Evolutionary conservation across 2,797 vertebrate genomes (phyloP).

Genomic region (Sebastes minor): DNA sequence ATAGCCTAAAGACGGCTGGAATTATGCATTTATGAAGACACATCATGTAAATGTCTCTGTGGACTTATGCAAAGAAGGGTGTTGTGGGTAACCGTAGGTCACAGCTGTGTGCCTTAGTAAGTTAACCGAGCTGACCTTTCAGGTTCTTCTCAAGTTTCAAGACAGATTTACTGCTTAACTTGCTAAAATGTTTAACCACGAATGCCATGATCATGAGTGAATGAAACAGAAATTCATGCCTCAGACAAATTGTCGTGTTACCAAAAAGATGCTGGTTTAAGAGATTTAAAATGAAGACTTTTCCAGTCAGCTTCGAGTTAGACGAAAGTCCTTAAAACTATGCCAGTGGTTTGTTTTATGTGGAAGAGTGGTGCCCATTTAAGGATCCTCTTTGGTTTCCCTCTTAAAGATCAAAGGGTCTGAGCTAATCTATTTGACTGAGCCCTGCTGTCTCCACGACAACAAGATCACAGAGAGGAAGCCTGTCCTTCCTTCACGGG

Average conservation of each 20-base stretch:
- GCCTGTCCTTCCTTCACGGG: slow-evolving; percentile 70
- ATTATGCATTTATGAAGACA: too few species aligned
- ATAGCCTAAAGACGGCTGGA: too few species aligned
- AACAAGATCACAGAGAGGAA: slow-evolving; percentile 76
- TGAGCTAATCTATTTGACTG: slow-evolving; percentile 67
- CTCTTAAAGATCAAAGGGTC: slow-evolving; percentile 72
- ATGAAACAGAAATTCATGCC: background rate
- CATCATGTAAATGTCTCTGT: too few species aligned
- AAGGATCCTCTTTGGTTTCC: slow-evolving; percentile 71
- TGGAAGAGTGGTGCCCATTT: slow-evolving; percentile 63
- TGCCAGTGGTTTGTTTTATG: slow-evolving; percentile 73
- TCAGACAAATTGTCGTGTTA: slow-evolving; percentile 22
- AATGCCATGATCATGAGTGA: too few species aligned
- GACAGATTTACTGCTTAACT: too few species aligned
- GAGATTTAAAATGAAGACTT: slow-evolving; percentile 30
- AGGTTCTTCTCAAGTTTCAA: too few species aligned
- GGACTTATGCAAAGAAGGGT: too few species aligned
- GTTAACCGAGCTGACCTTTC: too few species aligned
- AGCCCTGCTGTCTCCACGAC: slow-evolving; percentile 66
- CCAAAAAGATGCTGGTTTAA: slow-evolving; percentile 32
- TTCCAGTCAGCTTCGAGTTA: slow-evolving; percentile 30
- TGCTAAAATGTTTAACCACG: too few species aligned
- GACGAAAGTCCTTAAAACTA: slow-evolving; percentile 49
- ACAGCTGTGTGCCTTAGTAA: too few species aligned
- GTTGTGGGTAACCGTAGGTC: too few species aligned